Evolutionary conservation across 2,888 invertebrate species (phyloP).

Genomic region (Cecidostiba fungosa): DNA sequence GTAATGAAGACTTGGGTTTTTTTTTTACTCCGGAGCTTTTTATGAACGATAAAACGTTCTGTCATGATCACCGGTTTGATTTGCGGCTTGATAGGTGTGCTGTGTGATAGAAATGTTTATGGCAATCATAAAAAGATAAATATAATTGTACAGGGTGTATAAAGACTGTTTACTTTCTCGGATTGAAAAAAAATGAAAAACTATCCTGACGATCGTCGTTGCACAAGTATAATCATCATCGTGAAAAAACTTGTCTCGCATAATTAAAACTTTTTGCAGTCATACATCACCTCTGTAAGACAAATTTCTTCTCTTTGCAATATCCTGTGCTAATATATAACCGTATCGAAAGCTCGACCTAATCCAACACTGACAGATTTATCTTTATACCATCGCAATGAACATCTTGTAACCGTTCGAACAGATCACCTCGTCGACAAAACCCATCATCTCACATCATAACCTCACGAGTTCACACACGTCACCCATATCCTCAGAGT

Average conservation of each 20-base stretch:
- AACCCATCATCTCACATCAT: neutral
- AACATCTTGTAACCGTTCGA: neutral
- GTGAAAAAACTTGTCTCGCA: neutral
- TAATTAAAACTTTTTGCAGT: neutral
- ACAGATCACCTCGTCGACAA: no score
- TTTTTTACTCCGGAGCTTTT: neutral
- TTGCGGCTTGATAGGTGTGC: neutral
- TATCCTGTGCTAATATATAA: neutral
- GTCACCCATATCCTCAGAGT: neutral
- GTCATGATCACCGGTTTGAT: conserved; percentile 8
- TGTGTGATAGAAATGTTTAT: neutral
- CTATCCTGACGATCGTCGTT: neutral
- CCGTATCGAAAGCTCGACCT: neutral
- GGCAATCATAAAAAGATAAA: neutral
- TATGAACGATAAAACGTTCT: conserved; percentile 2
- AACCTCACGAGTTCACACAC: neutral
- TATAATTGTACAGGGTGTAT: neutral
- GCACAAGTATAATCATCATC: neutral
- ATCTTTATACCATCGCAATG: neutral
- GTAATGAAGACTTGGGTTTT: neutral
- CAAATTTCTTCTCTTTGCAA: neutral
- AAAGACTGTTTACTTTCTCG: conserved; percentile 3
- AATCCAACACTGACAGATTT: neutral
- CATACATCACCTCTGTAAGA: neutral
- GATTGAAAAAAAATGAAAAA: neutral